A percentile compares a stretch with the other conserved stretches of the same genome.
These are phyloP conservation scores for Premnoplex brunnescens DNA, from an alignment of 2,797 vertebrate species.

Conservation along the genomic window DNA sequence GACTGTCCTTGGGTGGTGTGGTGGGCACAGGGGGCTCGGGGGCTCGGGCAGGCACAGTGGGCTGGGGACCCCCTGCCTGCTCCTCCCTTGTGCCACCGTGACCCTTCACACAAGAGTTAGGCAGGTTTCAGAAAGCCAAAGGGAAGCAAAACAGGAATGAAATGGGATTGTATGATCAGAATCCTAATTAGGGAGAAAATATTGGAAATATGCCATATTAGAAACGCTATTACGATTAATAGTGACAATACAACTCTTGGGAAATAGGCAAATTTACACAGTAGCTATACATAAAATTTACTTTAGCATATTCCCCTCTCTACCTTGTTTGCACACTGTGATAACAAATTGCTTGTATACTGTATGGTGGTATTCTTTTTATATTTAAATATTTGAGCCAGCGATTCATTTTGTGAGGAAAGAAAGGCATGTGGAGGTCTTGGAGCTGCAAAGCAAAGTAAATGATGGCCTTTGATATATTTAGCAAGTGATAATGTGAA, in stretches of 20 bases:
- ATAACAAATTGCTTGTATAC: constrained; percentile 64
- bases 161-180: constrained; percentile 38
- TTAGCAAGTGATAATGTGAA: constrained; percentile 8
- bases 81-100: background rate
- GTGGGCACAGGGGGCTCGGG: background rate
- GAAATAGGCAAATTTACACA: constrained; percentile 73
- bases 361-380: background rate
- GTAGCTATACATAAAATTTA: constrained; percentile 71
- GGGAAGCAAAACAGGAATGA: background rate
- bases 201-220: constrained; percentile 75
- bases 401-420: background rate
- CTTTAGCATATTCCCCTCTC: constrained; percentile 57
- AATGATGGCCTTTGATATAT: constrained; percentile 10
- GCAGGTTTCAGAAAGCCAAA: constrained; percentile 9
- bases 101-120: background rate
- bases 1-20: background rate
- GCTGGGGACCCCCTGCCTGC: background rate
- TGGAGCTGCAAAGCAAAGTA: background rate
- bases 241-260: constrained; percentile 65
- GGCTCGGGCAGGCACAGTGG: fast-evolving
- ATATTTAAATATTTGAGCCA: constrained; percentile 53
- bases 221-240: constrained; percentile 66
- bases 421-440: constrained; percentile 48
- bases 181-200: constrained; percentile 70
- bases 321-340: constrained; percentile 56